A percentile compares a stretch with the other conserved stretches of the same genome.
phyloP scores from a whole-genome alignment of 2,113 vertebrate species.

The Fulmarus glacialis region DNA sequence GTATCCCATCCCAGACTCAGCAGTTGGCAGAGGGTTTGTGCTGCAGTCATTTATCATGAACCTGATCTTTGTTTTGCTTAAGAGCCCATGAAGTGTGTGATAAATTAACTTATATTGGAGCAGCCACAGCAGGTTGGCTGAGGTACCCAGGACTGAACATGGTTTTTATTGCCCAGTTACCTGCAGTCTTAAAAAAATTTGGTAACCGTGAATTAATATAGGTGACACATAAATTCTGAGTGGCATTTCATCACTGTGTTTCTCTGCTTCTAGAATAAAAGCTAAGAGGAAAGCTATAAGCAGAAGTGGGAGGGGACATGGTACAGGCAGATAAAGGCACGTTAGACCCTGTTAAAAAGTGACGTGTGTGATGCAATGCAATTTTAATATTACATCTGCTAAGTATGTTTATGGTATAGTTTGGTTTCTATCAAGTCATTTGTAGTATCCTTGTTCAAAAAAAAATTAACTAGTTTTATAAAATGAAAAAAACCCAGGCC shows the following conservation, averaged over 20 bases:
- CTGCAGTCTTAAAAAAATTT: neutral
- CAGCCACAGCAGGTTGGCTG: neutral
- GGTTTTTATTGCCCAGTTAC: neutral
- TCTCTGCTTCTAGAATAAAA: neutral
- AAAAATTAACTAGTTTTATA: neutral
- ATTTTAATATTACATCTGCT: neutral
- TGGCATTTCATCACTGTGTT: neutral
- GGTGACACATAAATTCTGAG: neutral
- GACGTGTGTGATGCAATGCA: neutral
- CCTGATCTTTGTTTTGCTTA: neutral
- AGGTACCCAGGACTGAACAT: neutral
- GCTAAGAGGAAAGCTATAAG: neutral
- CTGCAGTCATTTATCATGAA: neutral
- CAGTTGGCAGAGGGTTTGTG: neutral
- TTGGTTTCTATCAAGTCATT: neutral
- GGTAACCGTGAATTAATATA: neutral
- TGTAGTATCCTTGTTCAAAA: neutral
- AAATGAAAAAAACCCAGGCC: neutral
- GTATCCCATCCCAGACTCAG: neutral
- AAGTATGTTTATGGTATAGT: neutral
- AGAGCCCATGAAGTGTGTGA: neutral
- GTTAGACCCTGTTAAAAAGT: neutral
- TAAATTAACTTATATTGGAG: neutral
- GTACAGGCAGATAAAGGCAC: neutral
- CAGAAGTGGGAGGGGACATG: neutral